Percentiles rank a stretch among this genome's conserved stretches.
phyloP scores from a whole-genome alignment of 2,113 vertebrate genomes.

The Aythya baeri region DNA sequence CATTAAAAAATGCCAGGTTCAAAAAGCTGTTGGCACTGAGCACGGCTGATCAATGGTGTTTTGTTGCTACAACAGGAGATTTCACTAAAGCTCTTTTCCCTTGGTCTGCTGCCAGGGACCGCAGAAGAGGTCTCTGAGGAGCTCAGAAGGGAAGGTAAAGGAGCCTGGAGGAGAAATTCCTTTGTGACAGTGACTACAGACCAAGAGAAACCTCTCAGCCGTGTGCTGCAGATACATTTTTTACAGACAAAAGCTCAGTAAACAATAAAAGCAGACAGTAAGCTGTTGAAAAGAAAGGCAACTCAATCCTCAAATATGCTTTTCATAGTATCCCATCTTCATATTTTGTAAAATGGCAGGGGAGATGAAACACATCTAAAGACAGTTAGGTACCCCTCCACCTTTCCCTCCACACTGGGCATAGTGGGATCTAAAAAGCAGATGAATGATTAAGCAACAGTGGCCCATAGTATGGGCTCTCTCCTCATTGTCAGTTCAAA shows the following conservation, averaged over 20 bases:
- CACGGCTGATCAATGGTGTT: not conserved
- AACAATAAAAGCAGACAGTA: not conserved
- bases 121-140: not conserved
- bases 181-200: not conserved
- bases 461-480: not conserved
- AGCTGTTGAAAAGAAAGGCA: not conserved
- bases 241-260: not conserved
- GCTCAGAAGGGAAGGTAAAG: not conserved
- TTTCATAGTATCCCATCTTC: not conserved
- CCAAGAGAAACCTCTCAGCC: not conserved
- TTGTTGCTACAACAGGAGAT: not conserved
- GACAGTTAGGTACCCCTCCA: not conserved
- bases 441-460: fast-evolving
- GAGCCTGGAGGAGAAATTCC: not conserved
- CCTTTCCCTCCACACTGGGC: not conserved
- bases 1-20: not conserved
- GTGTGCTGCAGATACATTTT: not conserved
- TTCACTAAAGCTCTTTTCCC: not conserved
- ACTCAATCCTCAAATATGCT: not conserved
- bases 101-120: slow-evolving; percentile 7
- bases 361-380: not conserved
- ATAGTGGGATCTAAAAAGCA: not conserved
- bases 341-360: not conserved
- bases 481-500: not conserved
- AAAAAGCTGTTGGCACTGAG: not conserved